These are phyloP conservation scores for Euzophera pinguis DNA, from an alignment of 2,888 invertebrate genomes.

Conservation along the genomic window DNA sequence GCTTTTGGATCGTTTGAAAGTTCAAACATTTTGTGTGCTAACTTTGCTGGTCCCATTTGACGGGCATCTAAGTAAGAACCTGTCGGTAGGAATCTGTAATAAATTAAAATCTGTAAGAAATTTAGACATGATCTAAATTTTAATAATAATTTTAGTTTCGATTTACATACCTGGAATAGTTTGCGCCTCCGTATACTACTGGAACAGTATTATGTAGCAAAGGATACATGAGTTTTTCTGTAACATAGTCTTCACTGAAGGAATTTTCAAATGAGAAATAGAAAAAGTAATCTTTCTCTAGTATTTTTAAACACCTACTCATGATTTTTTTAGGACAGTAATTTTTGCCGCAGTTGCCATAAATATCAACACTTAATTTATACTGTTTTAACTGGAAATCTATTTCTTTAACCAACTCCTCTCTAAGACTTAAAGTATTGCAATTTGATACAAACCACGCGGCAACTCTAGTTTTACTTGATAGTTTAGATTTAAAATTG, in stretches of 20 bases:
- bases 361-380: constrained; percentile 45
- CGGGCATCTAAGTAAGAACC: constrained; percentile 51
- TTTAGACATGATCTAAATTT: background rate
- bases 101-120: background rate
- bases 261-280: constrained; percentile 64
- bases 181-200: constrained; percentile 83
- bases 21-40: constrained; percentile 43
- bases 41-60: constrained; percentile 33
- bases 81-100: constrained; percentile 53
- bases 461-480: constrained; percentile 38
- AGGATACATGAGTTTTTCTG: constrained; percentile 58
- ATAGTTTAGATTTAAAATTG: constrained; percentile 28
- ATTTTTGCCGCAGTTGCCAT: constrained; percentile 47
- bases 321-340: constrained; percentile 43
- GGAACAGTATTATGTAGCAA: constrained; percentile 82
- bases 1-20: constrained; percentile 34
- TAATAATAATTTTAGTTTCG: background rate
- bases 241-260: constrained; percentile 59
- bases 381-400: constrained; percentile 35
- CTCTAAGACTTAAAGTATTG: constrained; percentile 43
- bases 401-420: constrained; percentile 36
- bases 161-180: constrained; percentile 78
- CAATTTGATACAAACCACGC: constrained; percentile 62
- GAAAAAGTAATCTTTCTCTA: constrained; percentile 52
- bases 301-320: constrained; percentile 38